phyloP scores from a whole-genome alignment of 2,797 vertebrate species.

The Enteromius treurensis region DNA sequence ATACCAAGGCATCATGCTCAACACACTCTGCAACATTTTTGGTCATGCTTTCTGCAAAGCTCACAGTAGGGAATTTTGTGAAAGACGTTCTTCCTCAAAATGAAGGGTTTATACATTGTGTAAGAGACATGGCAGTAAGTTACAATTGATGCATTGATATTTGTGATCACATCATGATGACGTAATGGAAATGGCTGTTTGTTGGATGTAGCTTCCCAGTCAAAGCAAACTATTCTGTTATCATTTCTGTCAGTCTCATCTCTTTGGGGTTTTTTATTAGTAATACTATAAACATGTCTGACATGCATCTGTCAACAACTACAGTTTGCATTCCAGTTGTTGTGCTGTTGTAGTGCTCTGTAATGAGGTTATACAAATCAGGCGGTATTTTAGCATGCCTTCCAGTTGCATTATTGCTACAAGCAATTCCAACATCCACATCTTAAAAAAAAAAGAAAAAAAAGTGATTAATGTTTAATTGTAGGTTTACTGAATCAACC shows the following conservation, averaged over 20 bases:
- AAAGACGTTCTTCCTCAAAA: not conserved
- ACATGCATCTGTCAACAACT: not conserved
- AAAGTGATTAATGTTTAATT: not conserved
- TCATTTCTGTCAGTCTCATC: not conserved
- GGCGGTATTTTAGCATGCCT: constrained; percentile 14
- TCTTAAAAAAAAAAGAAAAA: not conserved
- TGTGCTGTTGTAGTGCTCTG: not conserved
- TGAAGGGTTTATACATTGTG: not conserved
- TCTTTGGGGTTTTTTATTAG: not conserved
- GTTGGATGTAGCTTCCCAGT: not conserved
- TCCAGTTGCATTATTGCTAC: not conserved
- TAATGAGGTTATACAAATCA: constrained; percentile 30
- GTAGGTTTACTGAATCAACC: not conserved
- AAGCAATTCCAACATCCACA: not conserved
- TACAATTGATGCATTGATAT: not conserved
- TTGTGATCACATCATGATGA: not conserved
- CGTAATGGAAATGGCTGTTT: not conserved
- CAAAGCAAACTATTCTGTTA: not conserved
- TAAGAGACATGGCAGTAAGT: not conserved
- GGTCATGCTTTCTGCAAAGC: not conserved
- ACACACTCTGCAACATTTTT: not conserved
- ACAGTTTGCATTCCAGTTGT: not conserved
- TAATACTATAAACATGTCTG: not conserved
- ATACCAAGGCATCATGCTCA: not conserved
- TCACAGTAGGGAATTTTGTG: not conserved